Conservation (phyloP, 1,140 invertebrate species). For the Calycopis cecrops region DNA sequence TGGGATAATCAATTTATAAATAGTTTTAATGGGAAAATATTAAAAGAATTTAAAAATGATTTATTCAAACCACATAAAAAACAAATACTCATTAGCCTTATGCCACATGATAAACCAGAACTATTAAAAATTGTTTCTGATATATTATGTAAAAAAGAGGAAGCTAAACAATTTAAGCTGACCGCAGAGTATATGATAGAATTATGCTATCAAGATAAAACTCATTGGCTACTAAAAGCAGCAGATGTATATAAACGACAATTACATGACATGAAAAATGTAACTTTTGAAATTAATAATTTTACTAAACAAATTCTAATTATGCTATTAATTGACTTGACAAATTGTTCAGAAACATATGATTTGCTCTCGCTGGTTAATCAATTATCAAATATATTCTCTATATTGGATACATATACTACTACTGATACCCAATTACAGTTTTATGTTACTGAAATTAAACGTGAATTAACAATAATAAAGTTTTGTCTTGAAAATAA, state of each 20-base stretch:
- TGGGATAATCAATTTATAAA: constrained; percentile 46
- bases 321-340: constrained; percentile 66
- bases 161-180: constrained; percentile 56
- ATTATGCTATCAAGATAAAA: constrained; percentile 64
- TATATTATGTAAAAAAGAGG: constrained; percentile 53
- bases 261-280: constrained; percentile 61
- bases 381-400: constrained; percentile 65
- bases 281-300: constrained; percentile 66
- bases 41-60: constrained; percentile 48
- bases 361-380: constrained; percentile 59
- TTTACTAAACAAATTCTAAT: constrained; percentile 69
- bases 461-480: constrained; percentile 68
- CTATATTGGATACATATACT: constrained; percentile 62
- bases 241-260: constrained; percentile 62
- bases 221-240: constrained; percentile 68
- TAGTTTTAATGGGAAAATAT: constrained; percentile 43
- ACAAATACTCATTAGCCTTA: constrained; percentile 55
- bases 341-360: constrained; percentile 62
- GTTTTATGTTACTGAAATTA: constrained; percentile 69
- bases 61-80: constrained; percentile 54
- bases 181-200: constrained; percentile 70
- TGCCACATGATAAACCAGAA: constrained; percentile 50
- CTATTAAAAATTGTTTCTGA: constrained; percentile 45
- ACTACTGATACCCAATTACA: constrained; percentile 57
- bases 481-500: constrained; percentile 70